These are phyloP conservation scores for Cryptophagus acutangulus DNA, from an alignment of 2,888 invertebrate genomes.

Conservation along the genomic window DNA sequence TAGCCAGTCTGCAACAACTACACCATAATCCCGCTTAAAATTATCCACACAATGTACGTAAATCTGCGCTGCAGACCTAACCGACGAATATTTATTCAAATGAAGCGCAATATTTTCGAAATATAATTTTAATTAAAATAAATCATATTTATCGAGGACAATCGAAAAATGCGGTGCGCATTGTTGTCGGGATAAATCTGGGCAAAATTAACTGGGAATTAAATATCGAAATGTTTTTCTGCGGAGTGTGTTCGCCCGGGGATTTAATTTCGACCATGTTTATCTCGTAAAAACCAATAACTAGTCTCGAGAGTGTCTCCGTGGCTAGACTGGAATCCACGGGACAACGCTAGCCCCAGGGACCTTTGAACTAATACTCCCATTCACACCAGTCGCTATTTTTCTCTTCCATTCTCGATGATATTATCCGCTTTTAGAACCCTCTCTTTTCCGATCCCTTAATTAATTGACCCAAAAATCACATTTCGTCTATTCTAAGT, in stretches of 20 bases:
- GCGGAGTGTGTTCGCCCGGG: slow-evolving; percentile 44
- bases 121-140: too few species aligned
- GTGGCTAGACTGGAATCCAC: slow-evolving; percentile 24
- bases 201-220: slow-evolving; percentile 46
- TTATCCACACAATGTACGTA: too few species aligned
- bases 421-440: too few species aligned
- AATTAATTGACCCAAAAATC: too few species aligned
- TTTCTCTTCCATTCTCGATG: slow-evolving; percentile 37
- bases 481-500: too few species aligned
- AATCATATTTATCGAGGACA: too few species aligned
- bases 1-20: background rate
- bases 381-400: slow-evolving; percentile 42
- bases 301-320: slow-evolving; percentile 32
- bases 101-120: too few species aligned
- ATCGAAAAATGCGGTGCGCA: slow-evolving; percentile 11
- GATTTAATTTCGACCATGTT: slow-evolving; percentile 49
- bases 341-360: slow-evolving; percentile 21
- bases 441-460: too few species aligned
- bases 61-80: too few species aligned
- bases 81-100: too few species aligned
- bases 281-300: slow-evolving; percentile 50
- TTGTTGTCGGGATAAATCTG: slow-evolving; percentile 32
- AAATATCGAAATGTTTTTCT: slow-evolving; percentile 49
- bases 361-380: slow-evolving; percentile 27
- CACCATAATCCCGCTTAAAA: too few species aligned